These are phyloP conservation scores for Yasuhikotakia modesta DNA, from an alignment of 2,797 vertebrate genomes.

Conservation along the genomic window DNA sequence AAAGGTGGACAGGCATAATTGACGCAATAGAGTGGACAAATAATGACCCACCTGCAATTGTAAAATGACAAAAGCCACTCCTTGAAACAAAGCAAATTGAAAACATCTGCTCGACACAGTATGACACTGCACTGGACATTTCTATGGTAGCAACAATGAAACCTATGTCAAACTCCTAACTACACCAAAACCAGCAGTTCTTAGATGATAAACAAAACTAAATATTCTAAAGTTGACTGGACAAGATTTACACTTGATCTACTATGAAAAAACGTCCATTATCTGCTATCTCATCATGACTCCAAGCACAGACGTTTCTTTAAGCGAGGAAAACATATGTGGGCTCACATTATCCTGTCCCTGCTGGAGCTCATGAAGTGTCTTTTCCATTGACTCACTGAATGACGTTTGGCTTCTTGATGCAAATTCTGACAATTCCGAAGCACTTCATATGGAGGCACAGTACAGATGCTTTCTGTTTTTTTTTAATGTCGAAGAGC, in stretches of 20 bases:
- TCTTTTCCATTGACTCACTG: slow-evolving; percentile 36
- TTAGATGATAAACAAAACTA: background rate
- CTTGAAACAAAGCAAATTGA: slow-evolving; percentile 6
- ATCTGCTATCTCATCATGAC: slow-evolving; percentile 17
- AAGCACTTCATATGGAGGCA: background rate
- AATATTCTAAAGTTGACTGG: background rate
- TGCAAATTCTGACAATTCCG: background rate
- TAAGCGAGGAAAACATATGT: slow-evolving; percentile 32
- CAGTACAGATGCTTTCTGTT: background rate
- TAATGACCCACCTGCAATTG: slow-evolving; percentile 21
- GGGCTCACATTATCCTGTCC: slow-evolving; percentile 30
- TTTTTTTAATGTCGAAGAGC: background rate
- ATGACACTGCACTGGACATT: background rate
- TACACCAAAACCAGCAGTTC: background rate
- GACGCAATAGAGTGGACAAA: slow-evolving; percentile 5
- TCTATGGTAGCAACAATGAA: background rate
- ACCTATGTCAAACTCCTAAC: background rate
- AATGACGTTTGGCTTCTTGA: slow-evolving; percentile 26
- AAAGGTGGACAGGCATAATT: slow-evolving; percentile 16
- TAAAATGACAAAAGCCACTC: slow-evolving; percentile 18
- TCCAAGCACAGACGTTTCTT: background rate
- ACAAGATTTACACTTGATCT: background rate
- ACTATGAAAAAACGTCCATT: slow-evolving; percentile 18
- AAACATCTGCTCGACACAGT: background rate
- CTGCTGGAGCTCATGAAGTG: slow-evolving; percentile 9